phyloP scores from a whole-genome alignment of 2,888 invertebrate species.

The Tinea pellionella region DNA sequence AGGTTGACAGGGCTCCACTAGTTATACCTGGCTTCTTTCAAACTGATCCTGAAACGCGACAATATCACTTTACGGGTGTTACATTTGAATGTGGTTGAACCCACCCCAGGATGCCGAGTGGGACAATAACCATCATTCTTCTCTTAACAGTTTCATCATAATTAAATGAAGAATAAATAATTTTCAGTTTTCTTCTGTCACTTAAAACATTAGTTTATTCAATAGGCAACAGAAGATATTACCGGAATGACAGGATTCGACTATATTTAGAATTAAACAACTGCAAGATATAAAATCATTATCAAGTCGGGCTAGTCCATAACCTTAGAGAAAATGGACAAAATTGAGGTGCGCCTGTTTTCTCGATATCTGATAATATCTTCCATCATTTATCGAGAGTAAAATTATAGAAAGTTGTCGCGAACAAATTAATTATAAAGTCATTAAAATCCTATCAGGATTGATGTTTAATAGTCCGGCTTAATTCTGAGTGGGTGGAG shows the following conservation, averaged over 20 bases:
- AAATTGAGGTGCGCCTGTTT: constrained; percentile 8
- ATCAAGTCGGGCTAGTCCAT: background rate
- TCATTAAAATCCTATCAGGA: constrained; percentile 28
- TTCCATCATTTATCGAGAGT: constrained; percentile 16
- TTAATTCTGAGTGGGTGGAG: background rate
- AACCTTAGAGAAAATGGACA: constrained; percentile 9
- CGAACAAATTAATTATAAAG: constrained; percentile 33
- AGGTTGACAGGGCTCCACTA: no score
- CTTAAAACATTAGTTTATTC: background rate
- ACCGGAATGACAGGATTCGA: constrained; percentile 1
- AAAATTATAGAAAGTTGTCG: constrained; percentile 24
- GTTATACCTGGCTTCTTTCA: no score
- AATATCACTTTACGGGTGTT: no score
- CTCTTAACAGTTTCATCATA: no score
- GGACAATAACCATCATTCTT: no score
- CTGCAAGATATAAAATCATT: background rate
- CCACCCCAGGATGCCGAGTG: no score
- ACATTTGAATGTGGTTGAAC: no score
- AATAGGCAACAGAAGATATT: background rate
- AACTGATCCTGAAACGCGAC: no score
- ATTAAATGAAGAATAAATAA: no score
- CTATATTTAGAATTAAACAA: constrained; percentile 5
- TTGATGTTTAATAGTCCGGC: background rate
- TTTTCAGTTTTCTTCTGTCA: background rate
- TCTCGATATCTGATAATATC: constrained; percentile 8